Base-by-base conservation (phyloP, 2,797 vertebrate genomes). In the Spea hammondii region DNA sequence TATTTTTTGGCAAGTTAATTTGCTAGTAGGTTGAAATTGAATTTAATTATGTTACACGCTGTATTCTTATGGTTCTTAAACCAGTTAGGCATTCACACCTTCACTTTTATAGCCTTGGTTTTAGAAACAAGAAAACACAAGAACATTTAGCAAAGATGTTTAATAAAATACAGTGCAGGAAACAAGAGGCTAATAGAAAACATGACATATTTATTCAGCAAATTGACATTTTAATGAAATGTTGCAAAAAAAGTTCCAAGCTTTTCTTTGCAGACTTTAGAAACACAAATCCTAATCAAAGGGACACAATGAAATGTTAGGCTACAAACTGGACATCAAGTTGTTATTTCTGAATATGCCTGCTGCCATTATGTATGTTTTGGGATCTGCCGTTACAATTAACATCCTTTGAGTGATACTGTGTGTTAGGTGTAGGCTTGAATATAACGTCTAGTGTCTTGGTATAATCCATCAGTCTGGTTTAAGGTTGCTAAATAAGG, bases 161-260 rank as follows among this genome's bases (percentile, higher is more conserved):
- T 90, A 89, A 90, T 90, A 86, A 87, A 88, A 84, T 85, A 85
- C 80, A 88, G 82, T 84, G 79, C 85, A 86, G 84, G 85, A 87
- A 87, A 88, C 85, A 87, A 74, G 49, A 83, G 78, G 81, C 81
- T 86, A 83, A 84, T 83, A 89, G 85, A 89, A 87, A 89, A 55
- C 17, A 71, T 32, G 55, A 53, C 5, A 50, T 71, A 53, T 70
- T 66, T 14, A 53, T 53, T 51, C 48, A 67, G 49, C 46, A 8
- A 45, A 10, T 65, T 48, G 46, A 13, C 12, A 49, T 49, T 67
- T 67, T 48, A 67, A 13, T 48, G 46, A 67, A 67, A 44, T 65
- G 64, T 65, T 11, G 17, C 8, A 46, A 45, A 65, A 12, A 45
- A 65, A 57, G 3, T 57, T 13, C 55, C 12, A 5, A 13, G n/a